Base-by-base conservation (phyloP, 2,113 vertebrate genomes). In the Oceanites oceanicus region DNA sequence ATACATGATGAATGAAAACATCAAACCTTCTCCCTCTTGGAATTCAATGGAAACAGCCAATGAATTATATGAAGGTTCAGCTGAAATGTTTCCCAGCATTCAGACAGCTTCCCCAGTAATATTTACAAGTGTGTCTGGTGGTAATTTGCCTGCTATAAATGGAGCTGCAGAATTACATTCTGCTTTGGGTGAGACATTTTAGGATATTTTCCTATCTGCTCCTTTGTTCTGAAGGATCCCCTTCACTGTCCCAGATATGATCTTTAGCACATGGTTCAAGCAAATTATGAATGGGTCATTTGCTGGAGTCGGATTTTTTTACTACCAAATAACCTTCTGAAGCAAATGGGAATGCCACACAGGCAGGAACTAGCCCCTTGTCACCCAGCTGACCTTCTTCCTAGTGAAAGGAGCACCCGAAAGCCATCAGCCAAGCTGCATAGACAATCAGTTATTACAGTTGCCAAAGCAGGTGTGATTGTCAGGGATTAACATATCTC, bases 401-500 rank as follows among this genome's bases (percentile, higher is more conserved):
- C 94, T 63, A 92, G 95, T 97, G 97, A 98, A 98, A 98, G 97
- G 97, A 98, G 97, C 96, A 96, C 97, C 97, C 97, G 27, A 97
- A 95, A 98, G 97, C 95, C 96, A 95, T 91, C 96, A 96, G 91
- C 96, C 97, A 98, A 98, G 98, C 98, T 98, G 98, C 98, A 98
- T 98, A 98, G 98, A 98, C 98, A 98, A 98, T 99, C 98, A 98
- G 98, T 99, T 98, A 98, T 98, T 98, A 98, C 98, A 99, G 98
- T 99, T 99, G 98, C 98, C 98, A 98, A 98, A 98, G 98, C 98
- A 99, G 98, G 98, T 99, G 98, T 98, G 98, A 98, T 98, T 98
- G 97, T 97, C 95, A 97, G 97, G 98, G 98, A 98, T 98, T 98
- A 98, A 98, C 98, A 98, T 98, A 98, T 98, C 97, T 97, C 95